Evolutionary conservation across 2,113 vertebrate species (phyloP), one percentile per base, ranked within the genome.

Genomic region (Himantopus leucocephalus): DNA sequence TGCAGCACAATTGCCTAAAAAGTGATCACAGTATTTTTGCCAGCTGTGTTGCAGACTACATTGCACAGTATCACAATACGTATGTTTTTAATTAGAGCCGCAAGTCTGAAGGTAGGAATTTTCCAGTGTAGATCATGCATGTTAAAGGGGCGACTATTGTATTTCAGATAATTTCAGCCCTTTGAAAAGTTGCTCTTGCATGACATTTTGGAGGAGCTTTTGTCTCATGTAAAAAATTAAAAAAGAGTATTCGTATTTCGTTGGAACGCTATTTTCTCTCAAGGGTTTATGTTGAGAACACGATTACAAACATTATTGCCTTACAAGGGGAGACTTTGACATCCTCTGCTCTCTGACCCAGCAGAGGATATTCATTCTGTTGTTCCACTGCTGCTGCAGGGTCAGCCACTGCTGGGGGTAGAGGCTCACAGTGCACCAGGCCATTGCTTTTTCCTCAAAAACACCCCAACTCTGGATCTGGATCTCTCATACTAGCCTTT

Each of bases 301-400:
- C 0, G 4, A 35, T 45, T 48, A 55, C 15, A 76, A 66, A 50
- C 10, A 23, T 41, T 24, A 17, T 24, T 41, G 70, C 75, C 81
- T 81, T 41, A 45, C 22, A 55, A 39, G 21, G 64, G 23, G 35
- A 48, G 21, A 43, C 45, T 41, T 32, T 26, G n/a, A 52, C 16
- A 12, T 5, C 4, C 15, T 72, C 24, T 62, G 26, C 17, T 55
- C 6, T 60, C 18, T 1, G 2, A 1, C 8, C 14, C 18, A 39
- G 27, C 2, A 2, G 22, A 76, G 32, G 29, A 21, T 14, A 32
- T 19, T 71, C 11, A 14, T 27, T 48, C 17, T 50, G 18, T 43
- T 63, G 26, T 48, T 7, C 34, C 1, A 2, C 48, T 26, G 39
- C 64, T 71, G 56, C 30, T 2, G 5, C 29, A 45, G 17, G 47